Evolutionary conservation across 2,113 vertebrate genomes (phyloP).

Genomic region (Lampris incognitus): DNA sequence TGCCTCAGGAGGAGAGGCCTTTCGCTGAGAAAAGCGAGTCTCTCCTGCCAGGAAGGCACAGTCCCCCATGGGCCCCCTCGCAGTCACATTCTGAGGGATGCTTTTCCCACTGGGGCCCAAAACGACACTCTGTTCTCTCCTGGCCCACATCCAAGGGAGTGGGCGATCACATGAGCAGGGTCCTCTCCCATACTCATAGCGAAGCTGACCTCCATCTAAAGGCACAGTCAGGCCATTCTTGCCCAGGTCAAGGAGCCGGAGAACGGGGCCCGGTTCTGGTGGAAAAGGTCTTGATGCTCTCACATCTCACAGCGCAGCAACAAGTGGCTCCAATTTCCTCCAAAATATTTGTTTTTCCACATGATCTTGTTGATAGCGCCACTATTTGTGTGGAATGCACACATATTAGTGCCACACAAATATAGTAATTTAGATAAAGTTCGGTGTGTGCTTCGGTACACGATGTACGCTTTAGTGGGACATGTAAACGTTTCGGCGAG

Average conservation of each 20-base stretch:
- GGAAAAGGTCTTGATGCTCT: slow-evolving; percentile 55
- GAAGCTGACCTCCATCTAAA: slow-evolving; percentile 72
- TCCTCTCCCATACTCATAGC: slow-evolving; percentile 66
- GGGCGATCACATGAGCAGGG: slow-evolving; percentile 80
- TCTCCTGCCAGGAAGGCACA: slow-evolving; percentile 40
- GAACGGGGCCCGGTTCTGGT: slow-evolving; percentile 42
- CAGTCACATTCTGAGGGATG: slow-evolving; percentile 79
- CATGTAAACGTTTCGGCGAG: not conserved
- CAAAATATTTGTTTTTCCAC: slow-evolving; percentile 36
- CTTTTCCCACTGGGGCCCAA: slow-evolving; percentile 82
- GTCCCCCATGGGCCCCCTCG: slow-evolving; percentile 69
- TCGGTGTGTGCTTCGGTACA: not conserved
- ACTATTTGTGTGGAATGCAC: not conserved
- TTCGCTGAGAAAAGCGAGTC: slow-evolving; percentile 72
- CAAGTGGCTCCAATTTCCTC: slow-evolving; percentile 26
- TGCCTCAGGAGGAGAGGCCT: slow-evolving; percentile 66
- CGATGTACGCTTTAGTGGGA: not conserved
- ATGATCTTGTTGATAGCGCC: not conserved
- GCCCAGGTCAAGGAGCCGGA: slow-evolving; percentile 63
- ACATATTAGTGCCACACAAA: no score
- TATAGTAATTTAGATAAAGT: not conserved
- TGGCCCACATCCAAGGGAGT: slow-evolving; percentile 75
- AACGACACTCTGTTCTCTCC: slow-evolving; percentile 77
- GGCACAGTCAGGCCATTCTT: slow-evolving; percentile 70
- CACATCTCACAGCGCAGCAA: slow-evolving; percentile 50